Base-by-base conservation (phyloP, 2,888 invertebrate genomes). In the Seira sanloemensis region DNA sequence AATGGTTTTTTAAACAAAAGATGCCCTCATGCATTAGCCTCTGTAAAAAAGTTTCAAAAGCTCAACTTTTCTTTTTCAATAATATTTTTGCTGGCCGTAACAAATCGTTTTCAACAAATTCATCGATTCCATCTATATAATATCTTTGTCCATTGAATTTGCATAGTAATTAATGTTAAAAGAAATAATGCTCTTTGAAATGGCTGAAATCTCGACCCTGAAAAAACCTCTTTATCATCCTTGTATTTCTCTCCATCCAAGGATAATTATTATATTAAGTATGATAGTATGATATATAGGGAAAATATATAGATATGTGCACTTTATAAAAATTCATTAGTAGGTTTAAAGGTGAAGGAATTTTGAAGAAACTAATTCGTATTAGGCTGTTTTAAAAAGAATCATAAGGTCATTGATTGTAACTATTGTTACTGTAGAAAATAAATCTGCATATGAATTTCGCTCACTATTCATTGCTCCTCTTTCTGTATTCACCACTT, bases 361-460 rank as follows among this genome's bases (percentile, higher is more conserved):
- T 79, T 68, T 26, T 75, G 67, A 78, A 75, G 74, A 84, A 79
- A 79, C 78, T 83, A 68, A 78, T 74, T 84, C 58, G 83, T 74
- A 84, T 72, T 69, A 78, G 18, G 58, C 5, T 58, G 62, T 27
- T 84, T 79, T 50, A 65, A 84, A n/a, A 58, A 18, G 74, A 84
- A 78, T 84, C 78, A 84, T 84, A 84, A 78, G 84, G 84, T 84
- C 84, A 84, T 84, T 84, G 84, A 84, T 84, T 84, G 84, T 84
- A 68, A 65, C 78, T 78, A 78, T 84, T 78, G 84, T 84, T 84
- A 75, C n/a, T 58, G 58, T n/a, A 78, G 78, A 84, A 84, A 84
- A 72, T 69, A 74, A 74, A 83, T 83, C 74, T 78, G 78, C 78
- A 83, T 78, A 78, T 78, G 74, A 71, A 79, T 79, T 76, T 66